Evolutionary conservation across 2,113 vertebrate species (phyloP).

Genomic region (Eulemur macaco): DNA sequence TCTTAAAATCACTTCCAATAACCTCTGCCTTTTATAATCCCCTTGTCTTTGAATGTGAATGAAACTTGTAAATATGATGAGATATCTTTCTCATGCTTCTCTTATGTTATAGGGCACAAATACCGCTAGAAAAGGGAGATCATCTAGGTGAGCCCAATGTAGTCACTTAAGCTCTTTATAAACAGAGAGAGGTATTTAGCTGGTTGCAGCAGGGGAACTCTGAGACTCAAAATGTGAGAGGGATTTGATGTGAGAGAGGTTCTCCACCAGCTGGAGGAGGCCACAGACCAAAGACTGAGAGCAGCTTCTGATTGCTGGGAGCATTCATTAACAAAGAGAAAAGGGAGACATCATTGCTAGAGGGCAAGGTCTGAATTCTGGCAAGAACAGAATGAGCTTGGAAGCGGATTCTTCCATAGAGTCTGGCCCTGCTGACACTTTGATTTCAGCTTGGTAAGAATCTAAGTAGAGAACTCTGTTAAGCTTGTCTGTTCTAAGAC

Average conservation of each 20-base stretch:
- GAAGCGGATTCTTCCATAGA: background rate
- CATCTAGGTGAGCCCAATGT: background rate
- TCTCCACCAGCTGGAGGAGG: background rate
- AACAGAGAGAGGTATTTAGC: background rate
- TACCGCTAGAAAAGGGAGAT: background rate
- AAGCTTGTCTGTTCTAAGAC: background rate
- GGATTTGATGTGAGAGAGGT: background rate
- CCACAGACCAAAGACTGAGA: background rate
- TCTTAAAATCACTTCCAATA: background rate
- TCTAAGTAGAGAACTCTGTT: background rate
- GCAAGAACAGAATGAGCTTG: background rate
- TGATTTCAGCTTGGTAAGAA: background rate
- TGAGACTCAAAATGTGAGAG: background rate
- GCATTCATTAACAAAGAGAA: background rate
- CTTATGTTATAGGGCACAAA: background rate
- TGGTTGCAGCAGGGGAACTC: background rate
- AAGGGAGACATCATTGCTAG: fast-evolving
- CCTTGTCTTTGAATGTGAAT: background rate
- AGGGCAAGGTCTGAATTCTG: background rate
- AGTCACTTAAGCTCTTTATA: background rate
- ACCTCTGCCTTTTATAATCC: background rate
- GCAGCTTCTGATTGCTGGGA: background rate
- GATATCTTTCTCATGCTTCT: background rate
- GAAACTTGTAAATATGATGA: background rate
- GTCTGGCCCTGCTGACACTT: background rate